Conservation (phyloP, 1,140 invertebrate species). For the Drosophila ficusphila region DNA sequence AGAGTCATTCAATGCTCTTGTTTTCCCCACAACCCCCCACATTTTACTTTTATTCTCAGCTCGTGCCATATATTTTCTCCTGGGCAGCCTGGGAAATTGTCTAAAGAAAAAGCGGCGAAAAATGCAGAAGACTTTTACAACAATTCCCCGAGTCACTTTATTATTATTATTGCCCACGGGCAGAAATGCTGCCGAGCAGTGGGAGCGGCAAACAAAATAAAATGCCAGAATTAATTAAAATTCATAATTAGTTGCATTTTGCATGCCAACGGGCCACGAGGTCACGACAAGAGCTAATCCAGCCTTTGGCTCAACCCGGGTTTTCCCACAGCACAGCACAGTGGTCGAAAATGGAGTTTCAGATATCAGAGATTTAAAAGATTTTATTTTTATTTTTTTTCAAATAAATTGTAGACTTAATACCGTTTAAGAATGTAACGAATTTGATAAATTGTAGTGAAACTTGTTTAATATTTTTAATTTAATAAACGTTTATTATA, state of each 20-base stretch:
- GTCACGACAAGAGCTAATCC: constrained; percentile 57
- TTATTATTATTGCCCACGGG: constrained; percentile 46
- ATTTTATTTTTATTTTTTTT: background rate
- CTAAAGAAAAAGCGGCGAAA: background rate
- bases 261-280: constrained; percentile 45
- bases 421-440: no score
- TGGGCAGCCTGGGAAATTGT: constrained; percentile 1
- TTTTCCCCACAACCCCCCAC: constrained; percentile 12
- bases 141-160: constrained; percentile 45
- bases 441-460: no score
- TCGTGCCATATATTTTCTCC: background rate
- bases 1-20: constrained; percentile 42
- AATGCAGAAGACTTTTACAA: constrained; percentile 8
- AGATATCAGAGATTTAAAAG: background rate
- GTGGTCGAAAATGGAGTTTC: constrained; percentile 1
- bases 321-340: background rate
- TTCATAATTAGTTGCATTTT: constrained; percentile 71
- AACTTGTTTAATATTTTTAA: no score
- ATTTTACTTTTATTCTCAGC: constrained; percentile 31
- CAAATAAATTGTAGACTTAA: no score
- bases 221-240: constrained; percentile 71
- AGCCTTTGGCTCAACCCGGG: constrained; percentile 3
- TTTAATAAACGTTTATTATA: background rate
- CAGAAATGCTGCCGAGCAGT: background rate
- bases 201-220: constrained; percentile 36